phyloP scores from a whole-genome alignment of 2,888 invertebrate genomes.

The Eupeodes luniger region DNA sequence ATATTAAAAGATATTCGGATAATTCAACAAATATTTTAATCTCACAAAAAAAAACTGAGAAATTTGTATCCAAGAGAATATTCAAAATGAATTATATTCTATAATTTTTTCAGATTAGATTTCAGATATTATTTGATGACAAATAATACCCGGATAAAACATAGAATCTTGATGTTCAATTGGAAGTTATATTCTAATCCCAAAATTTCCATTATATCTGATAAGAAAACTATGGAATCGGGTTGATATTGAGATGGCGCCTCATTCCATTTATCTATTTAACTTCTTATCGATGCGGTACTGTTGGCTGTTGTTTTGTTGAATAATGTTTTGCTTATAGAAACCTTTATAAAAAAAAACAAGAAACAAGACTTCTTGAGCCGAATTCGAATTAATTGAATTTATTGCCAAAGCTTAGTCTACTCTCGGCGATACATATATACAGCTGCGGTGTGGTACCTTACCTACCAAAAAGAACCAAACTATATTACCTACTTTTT shows the following conservation, averaged over 20 bases:
- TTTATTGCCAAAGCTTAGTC: slow-evolving; percentile 59
- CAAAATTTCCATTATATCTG: no score
- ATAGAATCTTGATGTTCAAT: no score
- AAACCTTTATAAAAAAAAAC: slow-evolving; percentile 62
- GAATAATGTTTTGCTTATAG: neutral
- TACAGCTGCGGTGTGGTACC: slow-evolving; percentile 23
- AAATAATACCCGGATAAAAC: no score
- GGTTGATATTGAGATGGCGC: neutral
- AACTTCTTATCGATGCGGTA: neutral
- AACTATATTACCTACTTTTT: neutral
- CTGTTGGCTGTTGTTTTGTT: neutral
- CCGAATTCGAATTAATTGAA: slow-evolving; percentile 70
- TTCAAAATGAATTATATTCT: no score
- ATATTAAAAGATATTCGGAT: no score
- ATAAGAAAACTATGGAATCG: no score
- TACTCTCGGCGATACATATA: neutral
- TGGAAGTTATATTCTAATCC: no score
- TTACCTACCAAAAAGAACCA: neutral
- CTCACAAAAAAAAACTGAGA: no score
- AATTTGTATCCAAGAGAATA: no score
- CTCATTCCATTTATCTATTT: neutral
- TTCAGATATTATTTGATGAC: no score
- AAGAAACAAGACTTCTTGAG: slow-evolving; percentile 19
- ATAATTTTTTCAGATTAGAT: no score
- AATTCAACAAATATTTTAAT: no score